A percentile compares a stretch with the other conserved stretches of the same genome.
These are phyloP conservation scores for Himalopsyche kuldschensis DNA, from an alignment of 2,888 invertebrate species.

Conservation along the genomic window DNA sequence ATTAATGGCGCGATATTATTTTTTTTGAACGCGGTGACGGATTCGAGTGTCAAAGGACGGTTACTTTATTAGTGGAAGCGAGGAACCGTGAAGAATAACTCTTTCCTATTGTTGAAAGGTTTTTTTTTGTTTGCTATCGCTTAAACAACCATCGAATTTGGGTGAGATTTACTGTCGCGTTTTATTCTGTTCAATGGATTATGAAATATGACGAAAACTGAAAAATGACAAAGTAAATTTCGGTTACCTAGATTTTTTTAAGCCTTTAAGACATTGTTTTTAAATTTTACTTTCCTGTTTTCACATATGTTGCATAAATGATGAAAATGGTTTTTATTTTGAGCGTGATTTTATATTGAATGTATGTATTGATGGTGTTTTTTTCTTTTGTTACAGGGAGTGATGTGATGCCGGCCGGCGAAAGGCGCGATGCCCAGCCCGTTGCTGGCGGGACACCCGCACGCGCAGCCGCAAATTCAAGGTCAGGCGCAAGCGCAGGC, in stretches of 20 bases:
- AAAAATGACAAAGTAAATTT: background rate
- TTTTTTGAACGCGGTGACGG: constrained; percentile 3
- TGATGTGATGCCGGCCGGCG: constrained; percentile 62
- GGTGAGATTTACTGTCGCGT: background rate
- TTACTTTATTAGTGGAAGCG: background rate
- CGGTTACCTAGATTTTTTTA: no score
- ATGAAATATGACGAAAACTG: background rate
- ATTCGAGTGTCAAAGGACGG: background rate
- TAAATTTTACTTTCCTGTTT: no score
- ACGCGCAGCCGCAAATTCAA: constrained; percentile 26
- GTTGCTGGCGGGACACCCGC: constrained; percentile 52
- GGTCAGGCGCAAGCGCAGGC: constrained; percentile 52
- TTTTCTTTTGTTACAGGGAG: constrained; percentile 54
- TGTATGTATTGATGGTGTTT: background rate
- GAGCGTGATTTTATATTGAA: no score
- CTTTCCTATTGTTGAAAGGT: background rate
- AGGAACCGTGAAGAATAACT: background rate
- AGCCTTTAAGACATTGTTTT: no score
- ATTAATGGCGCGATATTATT: constrained; percentile 31
- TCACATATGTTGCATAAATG: no score
- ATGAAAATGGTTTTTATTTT: no score
- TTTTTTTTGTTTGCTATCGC: background rate
- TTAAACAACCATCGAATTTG: background rate
- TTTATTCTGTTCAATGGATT: background rate
- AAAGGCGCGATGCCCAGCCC: constrained; percentile 64